phyloP scores from a whole-genome alignment of 2,888 invertebrate species.

The Pollenia angustigena region DNA sequence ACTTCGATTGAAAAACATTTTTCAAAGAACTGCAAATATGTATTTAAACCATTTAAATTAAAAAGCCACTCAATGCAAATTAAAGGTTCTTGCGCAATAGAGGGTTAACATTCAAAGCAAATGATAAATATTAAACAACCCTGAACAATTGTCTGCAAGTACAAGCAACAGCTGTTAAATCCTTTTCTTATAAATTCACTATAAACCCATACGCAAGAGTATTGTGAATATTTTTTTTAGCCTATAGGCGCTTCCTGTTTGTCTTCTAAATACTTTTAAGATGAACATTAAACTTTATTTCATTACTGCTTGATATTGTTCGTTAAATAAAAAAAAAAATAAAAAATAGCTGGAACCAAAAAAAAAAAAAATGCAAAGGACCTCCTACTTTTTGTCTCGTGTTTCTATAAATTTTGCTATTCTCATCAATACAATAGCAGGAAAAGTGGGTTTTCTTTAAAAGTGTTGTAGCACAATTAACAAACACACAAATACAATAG shows the following conservation, averaged over 20 bases:
- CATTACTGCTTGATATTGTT: conserved; percentile 55
- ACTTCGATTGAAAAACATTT: too few species aligned
- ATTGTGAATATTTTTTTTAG: conserved; percentile 53
- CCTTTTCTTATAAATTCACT: conserved; percentile 61
- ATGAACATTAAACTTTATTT: conserved; percentile 50
- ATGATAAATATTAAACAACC: conserved; percentile 66
- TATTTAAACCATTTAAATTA: neutral
- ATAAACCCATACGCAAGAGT: conserved; percentile 43
- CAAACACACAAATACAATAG: conserved; percentile 37
- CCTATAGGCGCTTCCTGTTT: conserved; percentile 81
- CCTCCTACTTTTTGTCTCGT: conserved; percentile 79
- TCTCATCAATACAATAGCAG: conserved; percentile 29
- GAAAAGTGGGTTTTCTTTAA: conserved; percentile 67
- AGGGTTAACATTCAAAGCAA: conserved; percentile 57
- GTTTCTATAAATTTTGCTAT: conserved; percentile 58
- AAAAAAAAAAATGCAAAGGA: conserved; percentile 72
- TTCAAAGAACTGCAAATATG: neutral
- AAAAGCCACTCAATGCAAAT: conserved; percentile 18
- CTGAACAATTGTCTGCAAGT: conserved; percentile 25
- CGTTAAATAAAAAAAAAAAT: neutral
- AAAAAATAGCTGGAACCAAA: neutral
- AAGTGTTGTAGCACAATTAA: conserved; percentile 68
- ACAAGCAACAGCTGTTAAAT: conserved; percentile 71
- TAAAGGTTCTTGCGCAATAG: conserved; percentile 50
- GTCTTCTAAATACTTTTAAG: conserved; percentile 59